Evolutionary conservation across 2,888 invertebrate genomes (phyloP).

Genomic region (Furcula furcula): DNA sequence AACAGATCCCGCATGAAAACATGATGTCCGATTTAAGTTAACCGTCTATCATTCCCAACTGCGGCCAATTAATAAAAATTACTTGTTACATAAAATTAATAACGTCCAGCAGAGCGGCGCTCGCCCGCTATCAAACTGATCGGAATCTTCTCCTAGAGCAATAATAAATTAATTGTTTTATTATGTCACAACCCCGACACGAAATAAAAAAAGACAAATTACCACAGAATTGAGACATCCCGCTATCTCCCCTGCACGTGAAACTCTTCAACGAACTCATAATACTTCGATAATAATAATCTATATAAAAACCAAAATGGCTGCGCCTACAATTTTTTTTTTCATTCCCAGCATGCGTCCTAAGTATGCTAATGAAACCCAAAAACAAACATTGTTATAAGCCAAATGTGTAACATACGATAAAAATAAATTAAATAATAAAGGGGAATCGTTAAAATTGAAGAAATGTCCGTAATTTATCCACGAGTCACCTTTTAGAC

Average conservation of each 20-base stretch:
- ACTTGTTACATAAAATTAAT: conserved; percentile 74
- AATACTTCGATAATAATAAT: conserved; percentile 59
- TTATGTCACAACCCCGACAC: conserved; percentile 69
- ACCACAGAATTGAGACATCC: conserved; percentile 76
- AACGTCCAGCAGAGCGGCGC: conserved; percentile 67
- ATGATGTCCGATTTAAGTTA: conserved; percentile 43
- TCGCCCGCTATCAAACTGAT: conserved; percentile 68
- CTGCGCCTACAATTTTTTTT: conserved; percentile 53
- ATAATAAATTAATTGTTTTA: conserved; percentile 81
- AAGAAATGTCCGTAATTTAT: conserved; percentile 81
- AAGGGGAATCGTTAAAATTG: conserved; percentile 80
- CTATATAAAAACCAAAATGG: conserved; percentile 55
- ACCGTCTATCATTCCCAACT: conserved; percentile 57
- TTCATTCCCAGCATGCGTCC: conserved; percentile 59
- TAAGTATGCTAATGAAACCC: conserved; percentile 79
- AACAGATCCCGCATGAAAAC: conserved; percentile 58
- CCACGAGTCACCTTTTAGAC: conserved; percentile 80
- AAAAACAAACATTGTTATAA: conserved; percentile 81
- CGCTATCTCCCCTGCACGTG: conserved; percentile 72
- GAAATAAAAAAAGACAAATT: conserved; percentile 75
- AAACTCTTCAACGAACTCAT: conserved; percentile 53
- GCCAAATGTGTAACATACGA: conserved; percentile 80
- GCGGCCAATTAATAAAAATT: conserved; percentile 76
- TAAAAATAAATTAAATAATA: conserved; percentile 82
- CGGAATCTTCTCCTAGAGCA: conserved; percentile 62